Base-by-base conservation (phyloP, 53 echinoderm and acorn worm genomes). In the Echinometra lucunter region DNA sequence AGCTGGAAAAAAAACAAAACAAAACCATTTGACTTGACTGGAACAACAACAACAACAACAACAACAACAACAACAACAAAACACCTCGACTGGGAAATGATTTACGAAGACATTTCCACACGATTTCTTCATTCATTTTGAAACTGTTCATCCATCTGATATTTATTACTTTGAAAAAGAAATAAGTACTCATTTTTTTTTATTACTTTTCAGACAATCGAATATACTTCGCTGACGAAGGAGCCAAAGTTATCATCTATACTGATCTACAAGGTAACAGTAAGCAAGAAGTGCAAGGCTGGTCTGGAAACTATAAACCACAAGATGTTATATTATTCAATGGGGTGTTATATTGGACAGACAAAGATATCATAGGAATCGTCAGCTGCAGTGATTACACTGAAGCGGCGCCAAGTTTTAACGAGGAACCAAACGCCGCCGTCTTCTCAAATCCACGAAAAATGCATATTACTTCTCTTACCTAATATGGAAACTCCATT, bases 201-300 rank as follows among this genome's bases (percentile, higher is more conserved):
- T 9, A 28, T 25, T 45, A 55, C 56, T 55, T 18, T 6, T 55
- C 53, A 88, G 88, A 88, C 15, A 88, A 88, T n/a, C 88, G 49
- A 45, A 88, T 88, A 30, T 88, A 55, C 56, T 88, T 88, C 18
- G 88, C 88, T 57, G 88, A 88, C 88, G 88, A 88, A 53, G 88
- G 88, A 2, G 88, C 27, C 28, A 88, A 88, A 88, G 10, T 55
- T 6, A 47, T 88, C 88, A 56, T n/a, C 15, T 53, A 18, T 88
- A 88, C 57, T 49, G 57, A 88, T 28, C 88, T 88, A 30, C 35
- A 56, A 16, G 88, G 88, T 1, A 88, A 57, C 88, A 42, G 23
- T 4, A 78, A 18, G 78, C 78, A 78, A 42, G 5, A 5, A 30
- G 56, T 88, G 1, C 49, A 88, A 27, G 35, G 28, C 21, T 55